Conservation (phyloP, 2,797 vertebrate species). For the Masticophis lateralis region DNA sequence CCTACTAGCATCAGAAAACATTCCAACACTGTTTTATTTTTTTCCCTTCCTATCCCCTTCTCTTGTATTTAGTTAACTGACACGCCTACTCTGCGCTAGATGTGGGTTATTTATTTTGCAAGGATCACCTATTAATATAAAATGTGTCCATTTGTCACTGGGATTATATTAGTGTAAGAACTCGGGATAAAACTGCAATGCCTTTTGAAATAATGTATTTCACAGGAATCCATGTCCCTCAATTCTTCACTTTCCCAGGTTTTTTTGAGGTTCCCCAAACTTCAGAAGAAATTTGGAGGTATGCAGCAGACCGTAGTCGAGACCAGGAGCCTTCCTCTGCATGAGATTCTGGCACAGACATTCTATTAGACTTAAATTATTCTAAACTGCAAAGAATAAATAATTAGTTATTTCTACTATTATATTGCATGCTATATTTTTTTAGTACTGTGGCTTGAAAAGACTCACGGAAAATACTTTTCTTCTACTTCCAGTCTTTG, state of each 20-base stretch:
- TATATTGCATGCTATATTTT: background rate
- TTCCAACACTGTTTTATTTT: background rate
- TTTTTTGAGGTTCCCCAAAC: background rate
- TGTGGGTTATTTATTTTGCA: background rate
- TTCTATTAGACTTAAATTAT: background rate
- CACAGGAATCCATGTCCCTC: background rate
- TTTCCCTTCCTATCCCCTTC: background rate
- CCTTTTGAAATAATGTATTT: constrained; percentile 2
- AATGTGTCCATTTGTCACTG: background rate
- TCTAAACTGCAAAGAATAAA: background rate
- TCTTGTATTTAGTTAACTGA: background rate
- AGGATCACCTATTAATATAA: constrained; percentile 13
- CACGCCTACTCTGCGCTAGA: background rate
- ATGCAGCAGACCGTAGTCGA: background rate
- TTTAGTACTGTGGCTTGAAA: constrained; percentile 13
- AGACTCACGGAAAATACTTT: constrained; percentile 30
- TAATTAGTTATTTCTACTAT: constrained; percentile 17
- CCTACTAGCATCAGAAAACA: background rate
- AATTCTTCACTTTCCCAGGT: background rate
- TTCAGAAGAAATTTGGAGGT: background rate
- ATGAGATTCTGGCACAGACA: background rate
- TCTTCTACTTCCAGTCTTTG: constrained; percentile 29
- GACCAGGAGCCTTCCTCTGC: background rate
- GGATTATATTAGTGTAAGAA: constrained; percentile 5
- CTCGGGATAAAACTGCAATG: constrained; percentile 11